Evolutionary conservation across 1,140 invertebrate genomes (phyloP), one percentile per base, ranked within the genome.

Genomic region (Samia ricini): DNA sequence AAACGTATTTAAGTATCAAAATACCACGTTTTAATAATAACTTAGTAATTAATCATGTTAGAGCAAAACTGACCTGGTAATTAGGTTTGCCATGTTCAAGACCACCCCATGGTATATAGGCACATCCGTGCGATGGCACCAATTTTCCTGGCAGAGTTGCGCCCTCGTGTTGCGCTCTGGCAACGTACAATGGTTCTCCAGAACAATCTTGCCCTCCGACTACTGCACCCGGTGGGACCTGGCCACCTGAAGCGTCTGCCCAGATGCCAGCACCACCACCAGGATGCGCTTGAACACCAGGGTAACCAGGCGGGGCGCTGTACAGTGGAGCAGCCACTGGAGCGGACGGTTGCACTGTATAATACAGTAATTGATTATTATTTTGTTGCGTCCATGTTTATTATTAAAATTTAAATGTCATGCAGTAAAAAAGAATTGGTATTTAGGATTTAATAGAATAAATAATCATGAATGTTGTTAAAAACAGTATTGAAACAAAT

Each of bases 141-240:
- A 95, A 84, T 87, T 97, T 97, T 33, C 96, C 96, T 64, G 96
- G 96, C 67, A 97, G 91, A 4, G 95, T 75, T 50, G 94, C 95
- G 26, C 95, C 95, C 74, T 96, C 94, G 64, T 96, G 94, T 26
- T 85, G 78, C 4, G 94, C 95, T 62, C 96, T 91, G 1, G 93
- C 94, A 10, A 97, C 93, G 75, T 93, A 97, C 29, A 96, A 76
- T 7, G 93, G 91, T 80, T 96, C 96, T 0, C 92, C 94, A 22
- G 70, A 77, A 61, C 92, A 91, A 69, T 96, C 95, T 66, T 94
- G 92, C 23, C 96, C 96, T 1, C 94, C 95, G 12, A 93, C 91
- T 4, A 96, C 92, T 3, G 95, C 94, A 58, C 93, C 93, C 0
- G 95, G 92, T 0, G 96, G 95, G 2, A 96, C 82, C 61, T 93